These are phyloP conservation scores for Alfaro cultratus DNA, from an alignment of 2,797 vertebrate species.

Conservation along the genomic window DNA sequence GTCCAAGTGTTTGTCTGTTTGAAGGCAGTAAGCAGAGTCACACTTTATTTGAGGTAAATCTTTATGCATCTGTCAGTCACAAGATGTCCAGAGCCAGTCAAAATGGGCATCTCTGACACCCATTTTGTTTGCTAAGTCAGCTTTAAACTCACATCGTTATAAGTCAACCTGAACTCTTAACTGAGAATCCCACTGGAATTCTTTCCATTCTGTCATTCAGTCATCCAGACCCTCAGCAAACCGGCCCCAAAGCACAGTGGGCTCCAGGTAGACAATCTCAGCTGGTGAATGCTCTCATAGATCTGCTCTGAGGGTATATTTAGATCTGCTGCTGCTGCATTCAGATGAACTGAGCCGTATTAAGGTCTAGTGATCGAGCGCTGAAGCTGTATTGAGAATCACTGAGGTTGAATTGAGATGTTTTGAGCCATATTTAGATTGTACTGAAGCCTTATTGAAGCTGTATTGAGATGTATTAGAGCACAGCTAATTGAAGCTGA, in stretches of 20 bases:
- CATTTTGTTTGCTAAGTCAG: conserved; percentile 76
- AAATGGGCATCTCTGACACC: conserved; percentile 51
- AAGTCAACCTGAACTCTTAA: conserved; percentile 76
- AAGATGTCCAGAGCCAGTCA: conserved; percentile 38
- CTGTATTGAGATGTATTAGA: conserved; percentile 80
- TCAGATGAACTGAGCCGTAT: conserved; percentile 74
- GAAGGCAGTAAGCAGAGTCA: conserved; percentile 56
- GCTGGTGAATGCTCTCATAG: conserved; percentile 51
- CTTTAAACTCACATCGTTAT: conserved; percentile 66
- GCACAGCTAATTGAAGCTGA: conserved; percentile 82
- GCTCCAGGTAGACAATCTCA: conserved; percentile 60
- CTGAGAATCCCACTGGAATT: conserved; percentile 64
- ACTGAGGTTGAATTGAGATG: conserved; percentile 78
- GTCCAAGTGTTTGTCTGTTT: conserved; percentile 47
- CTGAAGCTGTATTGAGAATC: conserved; percentile 69
- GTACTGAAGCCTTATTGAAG: conserved; percentile 57
- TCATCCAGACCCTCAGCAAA: conserved; percentile 58
- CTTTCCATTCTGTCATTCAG: conserved; percentile 64
- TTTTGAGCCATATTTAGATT: conserved; percentile 79
- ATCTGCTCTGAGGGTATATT: conserved; percentile 51
- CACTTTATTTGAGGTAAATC: conserved; percentile 53
- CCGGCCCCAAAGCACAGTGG: conserved; percentile 35
- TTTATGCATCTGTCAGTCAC: conserved; percentile 53
- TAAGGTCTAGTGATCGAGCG: conserved; percentile 61
- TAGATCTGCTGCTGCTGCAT: conserved; percentile 66